Evolutionary conservation across 2,888 invertebrate species (phyloP), one percentile per base, ranked within the genome.

Genomic region (Lasioglossum lativentre): DNA sequence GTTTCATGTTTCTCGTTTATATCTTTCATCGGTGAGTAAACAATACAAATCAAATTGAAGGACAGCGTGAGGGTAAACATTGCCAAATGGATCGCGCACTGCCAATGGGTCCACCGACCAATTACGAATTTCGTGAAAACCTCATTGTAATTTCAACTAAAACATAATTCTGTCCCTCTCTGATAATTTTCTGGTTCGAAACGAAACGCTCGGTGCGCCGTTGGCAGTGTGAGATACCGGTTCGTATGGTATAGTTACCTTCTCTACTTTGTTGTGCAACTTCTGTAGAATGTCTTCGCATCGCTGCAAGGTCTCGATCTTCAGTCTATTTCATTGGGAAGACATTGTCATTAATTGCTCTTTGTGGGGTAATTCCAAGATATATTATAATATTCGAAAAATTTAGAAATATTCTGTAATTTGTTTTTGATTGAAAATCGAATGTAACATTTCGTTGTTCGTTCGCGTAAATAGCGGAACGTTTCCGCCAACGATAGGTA

Each of bases 281-380:
- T 97, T 97, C 79, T 96, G 94, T 59, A 97, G 95, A 82, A 97
- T 97, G 93, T 96, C 96, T 95, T 97, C 97, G 93, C 97, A 97
- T 95, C 97, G 97, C 38, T 96, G 95, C 74, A 97, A 94, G 77
- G 97, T 97, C 90, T 97, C 97, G 94, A 97, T 96, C 95, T 97
- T 97, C 95, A 97, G 96, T 93, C 97, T 97, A 94, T 79, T 86
- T 92, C 95, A 95, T 30, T 72, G 73, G 83, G 56, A 84, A 90
- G 14, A 81, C 16, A 93, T 89, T 88, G 8, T 68, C 42, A 47
- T 84, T 84, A 87, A 78, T 77, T 72, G 14, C 19, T 30, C 19
- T 23, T 70, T 23, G 12, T 8, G 59, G 23, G 63, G 27, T 63
- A 16, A 52, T 52, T 52, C 23, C 23, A 52, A 23, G 52, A 52